A percentile compares a stretch with the other conserved stretches of the same genome.
phyloP scores from a whole-genome alignment of 2,113 vertebrate species.

The Mohoua ochrocephala region DNA sequence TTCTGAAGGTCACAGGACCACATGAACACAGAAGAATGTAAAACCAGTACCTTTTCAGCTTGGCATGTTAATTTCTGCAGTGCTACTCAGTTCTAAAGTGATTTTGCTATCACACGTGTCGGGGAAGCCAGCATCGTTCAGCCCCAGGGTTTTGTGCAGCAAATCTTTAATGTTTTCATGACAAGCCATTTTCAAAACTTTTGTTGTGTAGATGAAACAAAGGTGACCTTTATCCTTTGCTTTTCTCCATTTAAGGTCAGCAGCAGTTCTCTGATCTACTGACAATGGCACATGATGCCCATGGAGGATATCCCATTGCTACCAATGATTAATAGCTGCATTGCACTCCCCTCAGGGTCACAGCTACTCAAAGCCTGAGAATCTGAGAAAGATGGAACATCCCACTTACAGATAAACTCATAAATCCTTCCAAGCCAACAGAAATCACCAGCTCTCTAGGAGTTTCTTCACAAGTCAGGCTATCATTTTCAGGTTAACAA shows the following conservation, averaged over 20 bases:
- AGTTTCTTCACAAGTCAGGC: background rate
- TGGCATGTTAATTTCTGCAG: background rate
- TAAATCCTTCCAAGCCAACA: background rate
- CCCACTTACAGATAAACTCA: background rate
- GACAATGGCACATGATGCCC: background rate
- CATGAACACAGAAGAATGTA: background rate
- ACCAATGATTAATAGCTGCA: background rate
- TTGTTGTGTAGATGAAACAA: background rate
- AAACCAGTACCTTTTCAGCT: background rate
- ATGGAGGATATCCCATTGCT: background rate
- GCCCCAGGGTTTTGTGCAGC: background rate
- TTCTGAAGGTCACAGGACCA: background rate
- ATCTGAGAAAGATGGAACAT: background rate
- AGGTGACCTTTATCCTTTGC: conserved; percentile 1
- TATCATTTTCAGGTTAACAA: background rate
- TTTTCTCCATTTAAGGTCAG: conserved; percentile 2
- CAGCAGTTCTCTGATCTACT: background rate
- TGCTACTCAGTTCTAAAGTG: background rate
- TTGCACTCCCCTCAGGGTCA: background rate
- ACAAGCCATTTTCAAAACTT: background rate
- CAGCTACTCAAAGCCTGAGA: background rate
- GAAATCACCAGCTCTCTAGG: background rate
- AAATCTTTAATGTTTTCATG: background rate
- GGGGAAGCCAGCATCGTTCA: background rate
- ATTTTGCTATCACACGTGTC: background rate